Base-by-base conservation (phyloP, 2,888 invertebrate genomes). In the Eupelmus urozonus region DNA sequence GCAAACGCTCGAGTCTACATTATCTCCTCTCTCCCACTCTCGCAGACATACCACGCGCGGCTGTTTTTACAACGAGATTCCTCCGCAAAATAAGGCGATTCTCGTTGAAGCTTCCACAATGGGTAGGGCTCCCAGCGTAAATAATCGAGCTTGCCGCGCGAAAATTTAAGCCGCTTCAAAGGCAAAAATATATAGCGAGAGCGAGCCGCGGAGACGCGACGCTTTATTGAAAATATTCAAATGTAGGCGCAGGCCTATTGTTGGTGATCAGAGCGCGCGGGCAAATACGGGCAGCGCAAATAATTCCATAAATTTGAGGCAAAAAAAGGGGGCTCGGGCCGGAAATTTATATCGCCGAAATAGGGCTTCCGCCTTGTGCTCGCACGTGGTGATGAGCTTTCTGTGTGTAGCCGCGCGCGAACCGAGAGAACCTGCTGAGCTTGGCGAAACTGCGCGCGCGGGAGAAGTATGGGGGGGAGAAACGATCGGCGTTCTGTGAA, bases 191-290 rank as follows among this genome's bases (percentile, higher is more conserved):
- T 11, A 45, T 13, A 45, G 53, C 20, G 53, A 18, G 25, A 5
- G 42, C 65, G 25, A 70, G 63, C 18, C 11, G 34, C 45, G 27
- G 49, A 23, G 25, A 51, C 79, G 7, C 5, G 45, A 45, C n/a
- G 40, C 65, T 29, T 80, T 83, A 82, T 83, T 83, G 81, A 81
- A 83, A 80, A 83, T 82, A 83, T 84, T 84, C 81, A 82, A 82
- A 83, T 83, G 71, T 9, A 34, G 34, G 9, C 66, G 65, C 59
- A 45, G 51, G 69, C 67, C n/a, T n/a, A 69, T 71, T 69, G 57
- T 66, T 13, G 53, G 9, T 53, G 71, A 72, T 78, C 66, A 49
- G 51, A 18, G 23, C 2, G 42, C 9, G 9, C 9, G 9, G 3
- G 9, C 9, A 34, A 34, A 27, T n/a, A n/a, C n/a, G n/a, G n/a